Conservation (phyloP, 1,140 invertebrate species). For the Agrypnia vestita region DNA sequence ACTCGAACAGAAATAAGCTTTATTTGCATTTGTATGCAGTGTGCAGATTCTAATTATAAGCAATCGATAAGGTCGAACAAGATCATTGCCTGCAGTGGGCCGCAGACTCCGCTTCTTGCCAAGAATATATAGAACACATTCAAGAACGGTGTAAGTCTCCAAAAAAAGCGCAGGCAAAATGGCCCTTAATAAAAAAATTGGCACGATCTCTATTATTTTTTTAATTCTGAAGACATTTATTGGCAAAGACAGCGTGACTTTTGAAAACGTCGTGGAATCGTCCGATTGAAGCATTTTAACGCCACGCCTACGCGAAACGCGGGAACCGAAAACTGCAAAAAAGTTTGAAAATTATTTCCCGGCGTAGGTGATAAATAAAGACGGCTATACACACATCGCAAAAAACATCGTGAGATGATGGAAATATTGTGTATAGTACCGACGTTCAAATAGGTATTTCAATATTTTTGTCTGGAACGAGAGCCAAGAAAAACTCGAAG, state of each 20-base stretch:
- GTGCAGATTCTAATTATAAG: too few relatives aligned
- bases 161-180: neutral
- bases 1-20: too few relatives aligned
- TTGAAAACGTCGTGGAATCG: neutral
- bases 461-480: neutral
- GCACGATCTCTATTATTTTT: neutral
- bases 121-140: constrained; percentile 16
- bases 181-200: neutral
- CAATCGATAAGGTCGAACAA: constrained; percentile 35
- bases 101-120: constrained; percentile 12
- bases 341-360: neutral
- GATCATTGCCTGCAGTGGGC: constrained; percentile 32
- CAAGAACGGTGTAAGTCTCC: constrained; percentile 15
- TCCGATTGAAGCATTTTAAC: constrained; percentile 12
- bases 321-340: neutral
- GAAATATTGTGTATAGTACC: neutral
- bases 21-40: too few relatives aligned
- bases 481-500: neutral
- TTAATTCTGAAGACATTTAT: neutral
- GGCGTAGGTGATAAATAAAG: too few relatives aligned
- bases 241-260: constrained; percentile 13
- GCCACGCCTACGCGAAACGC: neutral
- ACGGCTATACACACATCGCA: neutral
- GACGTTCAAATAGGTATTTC: neutral
- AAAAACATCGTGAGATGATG: constrained; percentile 5